Conservation (phyloP, 2,888 invertebrate genomes). For the Teinopalpus imperialis region DNA sequence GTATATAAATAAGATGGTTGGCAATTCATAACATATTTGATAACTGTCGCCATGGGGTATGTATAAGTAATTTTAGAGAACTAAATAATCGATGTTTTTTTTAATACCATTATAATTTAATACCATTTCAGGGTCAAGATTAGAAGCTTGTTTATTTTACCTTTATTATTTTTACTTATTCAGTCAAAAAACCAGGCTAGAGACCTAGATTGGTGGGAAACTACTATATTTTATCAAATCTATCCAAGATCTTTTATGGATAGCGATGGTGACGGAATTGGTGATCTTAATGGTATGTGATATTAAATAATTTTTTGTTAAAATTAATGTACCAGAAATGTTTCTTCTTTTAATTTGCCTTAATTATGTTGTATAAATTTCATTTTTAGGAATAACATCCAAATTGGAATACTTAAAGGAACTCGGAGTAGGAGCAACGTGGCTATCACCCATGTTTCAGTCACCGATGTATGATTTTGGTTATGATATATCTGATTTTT, state of each 20-base stretch:
- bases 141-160: conserved; percentile 36
- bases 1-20: conserved; percentile 25
- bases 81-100: neutral
- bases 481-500: conserved; percentile 89
- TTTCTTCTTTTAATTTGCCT: too few species aligned
- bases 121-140: conserved; percentile 12
- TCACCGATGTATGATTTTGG: conserved; percentile 92
- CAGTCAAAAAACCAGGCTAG: conserved; percentile 37
- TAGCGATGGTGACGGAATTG: conserved; percentile 88
- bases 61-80: neutral
- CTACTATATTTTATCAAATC: conserved; percentile 89
- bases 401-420: conserved; percentile 85
- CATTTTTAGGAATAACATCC: conserved; percentile 78
- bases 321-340: too few species aligned
- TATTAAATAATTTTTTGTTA: conserved; percentile 5
- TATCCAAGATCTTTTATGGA: conserved; percentile 92
- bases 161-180: conserved; percentile 43
- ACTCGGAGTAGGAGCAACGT: conserved; percentile 85
- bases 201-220: conserved; percentile 88
- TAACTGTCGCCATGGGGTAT: conserved; percentile 12
- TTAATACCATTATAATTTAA: neutral
- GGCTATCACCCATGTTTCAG: conserved; percentile 88
- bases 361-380: too few species aligned
- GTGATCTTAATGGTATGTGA: conserved; percentile 77
- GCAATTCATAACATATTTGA: neutral